A percentile compares a stretch with the other conserved stretches of the same genome.
Evolutionary conservation across 1,140 invertebrate genomes (phyloP).

Genomic region (Drosophila pseudoananassae): DNA sequence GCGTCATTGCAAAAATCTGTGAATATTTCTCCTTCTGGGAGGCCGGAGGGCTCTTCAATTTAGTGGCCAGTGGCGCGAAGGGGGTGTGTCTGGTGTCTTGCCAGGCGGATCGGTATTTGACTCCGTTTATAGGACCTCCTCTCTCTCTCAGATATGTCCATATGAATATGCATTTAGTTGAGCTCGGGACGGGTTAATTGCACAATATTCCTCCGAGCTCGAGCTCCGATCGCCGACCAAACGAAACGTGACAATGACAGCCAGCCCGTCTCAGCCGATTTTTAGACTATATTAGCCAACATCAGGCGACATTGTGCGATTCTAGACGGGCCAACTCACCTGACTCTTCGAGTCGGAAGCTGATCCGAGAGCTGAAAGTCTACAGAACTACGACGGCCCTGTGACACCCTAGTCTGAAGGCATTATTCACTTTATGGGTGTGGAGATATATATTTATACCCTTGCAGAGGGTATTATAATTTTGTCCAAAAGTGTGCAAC

Average conservation of each 20-base stretch:
- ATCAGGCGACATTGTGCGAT: constrained; percentile 30
- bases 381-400: not conserved
- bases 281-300: not conserved
- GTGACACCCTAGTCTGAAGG: not conserved
- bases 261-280: constrained; percentile 21
- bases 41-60: constrained; percentile 16
- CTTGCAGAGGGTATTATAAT: no score
- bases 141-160: not conserved
- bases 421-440: not conserved
- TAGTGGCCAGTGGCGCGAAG: constrained; percentile 5
- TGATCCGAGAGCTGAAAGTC: not conserved
- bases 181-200: constrained; percentile 47
- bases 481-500: no score
- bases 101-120: constrained; percentile 36
- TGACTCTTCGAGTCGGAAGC: constrained; percentile 2
- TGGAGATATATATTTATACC: not conserved
- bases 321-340: constrained; percentile 19
- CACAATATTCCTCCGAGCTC: constrained; percentile 26
- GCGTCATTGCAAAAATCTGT: constrained; percentile 57
- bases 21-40: constrained; percentile 33
- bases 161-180: constrained; percentile 34
- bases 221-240: constrained; percentile 17
- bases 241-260: constrained; percentile 67
- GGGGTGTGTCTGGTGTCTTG: constrained; percentile 43
- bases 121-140: constrained; percentile 10